These are phyloP conservation scores for Drosophila setosimentum DNA, from an alignment of 2,888 invertebrate genomes.

Conservation along the genomic window DNA sequence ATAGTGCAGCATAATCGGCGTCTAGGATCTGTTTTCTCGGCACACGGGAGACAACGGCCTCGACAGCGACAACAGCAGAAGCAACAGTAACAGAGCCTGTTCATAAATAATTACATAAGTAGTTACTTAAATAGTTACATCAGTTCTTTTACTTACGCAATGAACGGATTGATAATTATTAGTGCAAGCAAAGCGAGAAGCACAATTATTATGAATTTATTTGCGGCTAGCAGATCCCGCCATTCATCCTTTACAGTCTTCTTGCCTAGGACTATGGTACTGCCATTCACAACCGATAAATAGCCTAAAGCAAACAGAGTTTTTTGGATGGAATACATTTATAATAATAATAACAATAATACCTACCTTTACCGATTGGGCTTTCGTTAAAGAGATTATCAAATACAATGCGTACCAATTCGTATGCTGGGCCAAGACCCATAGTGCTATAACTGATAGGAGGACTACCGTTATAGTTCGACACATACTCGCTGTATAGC, in stretches of 20 bases:
- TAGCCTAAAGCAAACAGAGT: conserved; percentile 2
- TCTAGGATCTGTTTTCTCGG: conserved; percentile 91
- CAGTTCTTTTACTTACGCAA: conserved; percentile 86
- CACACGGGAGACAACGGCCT: conserved; percentile 89
- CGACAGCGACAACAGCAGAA: conserved; percentile 94
- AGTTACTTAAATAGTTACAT: neutral
- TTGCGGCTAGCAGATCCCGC: conserved; percentile 85
- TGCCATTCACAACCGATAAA: neutral
- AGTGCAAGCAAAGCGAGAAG: conserved; percentile 88
- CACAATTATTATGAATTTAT: conserved; percentile 83
- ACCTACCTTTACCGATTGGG: neutral
- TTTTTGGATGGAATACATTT: neutral
- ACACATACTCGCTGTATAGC: neutral
- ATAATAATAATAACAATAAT: neutral
- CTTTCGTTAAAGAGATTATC: neutral
- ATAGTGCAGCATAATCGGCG: conserved; percentile 87
- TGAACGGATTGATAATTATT: conserved; percentile 90
- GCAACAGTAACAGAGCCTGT: conserved; percentile 85
- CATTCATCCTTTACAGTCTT: conserved; percentile 84
- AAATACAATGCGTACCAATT: neutral
- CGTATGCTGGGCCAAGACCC: conserved; percentile 1
- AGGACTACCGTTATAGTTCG: neutral
- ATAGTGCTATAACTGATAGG: neutral
- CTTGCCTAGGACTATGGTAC: conserved; percentile 60
- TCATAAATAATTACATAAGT: neutral